Evolutionary conservation across 1,140 invertebrate genomes (phyloP).

Genomic region (Acromyrmex charruanus): DNA sequence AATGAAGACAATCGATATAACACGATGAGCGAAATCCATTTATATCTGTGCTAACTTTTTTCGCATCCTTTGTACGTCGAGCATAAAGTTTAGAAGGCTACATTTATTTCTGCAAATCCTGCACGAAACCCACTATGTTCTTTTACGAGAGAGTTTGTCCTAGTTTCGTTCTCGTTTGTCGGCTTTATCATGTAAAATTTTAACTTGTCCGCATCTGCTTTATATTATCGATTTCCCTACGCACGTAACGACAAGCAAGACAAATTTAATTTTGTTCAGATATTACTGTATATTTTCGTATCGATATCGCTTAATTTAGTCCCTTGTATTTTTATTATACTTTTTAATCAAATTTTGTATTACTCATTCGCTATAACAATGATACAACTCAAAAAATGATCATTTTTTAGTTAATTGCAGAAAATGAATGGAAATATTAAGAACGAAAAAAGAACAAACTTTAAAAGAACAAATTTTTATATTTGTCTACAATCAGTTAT

Average conservation of each 20-base stretch:
- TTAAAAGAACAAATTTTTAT: too few species aligned
- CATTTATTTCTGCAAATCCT: conserved; percentile 59
- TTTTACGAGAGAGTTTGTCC: conserved; percentile 49
- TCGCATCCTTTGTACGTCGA: conserved; percentile 24
- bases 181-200: conserved; percentile 63
- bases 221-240: conserved; percentile 55
- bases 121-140: conserved; percentile 39
- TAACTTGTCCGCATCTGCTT: conserved; percentile 40
- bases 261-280: conserved; percentile 43
- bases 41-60: conserved; percentile 16
- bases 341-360: background rate
- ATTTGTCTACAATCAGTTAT: too few species aligned
- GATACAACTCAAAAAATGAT: too few species aligned
- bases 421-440: too few species aligned
- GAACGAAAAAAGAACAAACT: too few species aligned
- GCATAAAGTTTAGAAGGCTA: conserved; percentile 57
- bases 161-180: conserved; percentile 62
- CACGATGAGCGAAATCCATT: conserved; percentile 28
- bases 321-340: background rate
- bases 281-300: conserved; percentile 7
- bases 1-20: background rate
- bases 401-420: too few species aligned
- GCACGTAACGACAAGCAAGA: conserved; percentile 28
- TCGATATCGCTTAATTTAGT: conserved; percentile 1
- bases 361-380: too few species aligned